These are phyloP conservation scores for Hexactinellida sp. DNA, from an alignment of 37 sponge, comb jelly and placozoan genomes.

Conservation along the genomic window DNA sequence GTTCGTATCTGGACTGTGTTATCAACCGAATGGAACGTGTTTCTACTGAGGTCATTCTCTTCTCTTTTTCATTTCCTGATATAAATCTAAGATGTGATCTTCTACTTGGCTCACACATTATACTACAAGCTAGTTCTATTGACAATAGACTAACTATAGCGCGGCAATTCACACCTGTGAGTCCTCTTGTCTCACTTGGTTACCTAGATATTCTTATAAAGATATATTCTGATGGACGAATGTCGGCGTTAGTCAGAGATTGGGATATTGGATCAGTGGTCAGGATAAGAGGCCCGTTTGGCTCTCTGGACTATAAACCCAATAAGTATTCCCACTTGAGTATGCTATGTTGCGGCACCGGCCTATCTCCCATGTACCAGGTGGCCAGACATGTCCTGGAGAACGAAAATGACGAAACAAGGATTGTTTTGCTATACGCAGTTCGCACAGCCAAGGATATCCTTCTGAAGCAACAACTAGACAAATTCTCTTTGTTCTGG, in stretches of 20 bases:
- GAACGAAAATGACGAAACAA: conserved; percentile 61
- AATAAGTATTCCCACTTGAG: conserved; percentile 28
- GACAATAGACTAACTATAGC: conserved; percentile 14
- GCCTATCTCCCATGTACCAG: conserved; percentile 64
- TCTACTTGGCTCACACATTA: background rate
- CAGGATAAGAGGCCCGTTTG: background rate
- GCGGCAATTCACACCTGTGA: conserved; percentile 59
- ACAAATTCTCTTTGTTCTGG: conserved; percentile 39
- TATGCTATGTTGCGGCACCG: conserved; percentile 70
- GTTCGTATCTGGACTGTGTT: background rate
- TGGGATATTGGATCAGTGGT: conserved; percentile 2
- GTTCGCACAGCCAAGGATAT: conserved; percentile 49
- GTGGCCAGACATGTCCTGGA: conserved; percentile 36
- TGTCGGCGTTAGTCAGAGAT: background rate
- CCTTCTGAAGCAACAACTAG: conserved; percentile 39
- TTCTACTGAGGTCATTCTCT: background rate
- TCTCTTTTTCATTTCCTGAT: background rate
- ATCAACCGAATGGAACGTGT: background rate
- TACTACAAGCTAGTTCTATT: conserved; percentile 6
- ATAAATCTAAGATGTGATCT: background rate
- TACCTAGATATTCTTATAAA: conserved; percentile 49
- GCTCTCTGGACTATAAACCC: background rate
- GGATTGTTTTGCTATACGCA: conserved; percentile 38
- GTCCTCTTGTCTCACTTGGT: conserved; percentile 28
- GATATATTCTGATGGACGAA: conserved; percentile 14